Evolutionary conservation across 1,140 invertebrate genomes (phyloP).

Genomic region (Bombus pyrosoma): DNA sequence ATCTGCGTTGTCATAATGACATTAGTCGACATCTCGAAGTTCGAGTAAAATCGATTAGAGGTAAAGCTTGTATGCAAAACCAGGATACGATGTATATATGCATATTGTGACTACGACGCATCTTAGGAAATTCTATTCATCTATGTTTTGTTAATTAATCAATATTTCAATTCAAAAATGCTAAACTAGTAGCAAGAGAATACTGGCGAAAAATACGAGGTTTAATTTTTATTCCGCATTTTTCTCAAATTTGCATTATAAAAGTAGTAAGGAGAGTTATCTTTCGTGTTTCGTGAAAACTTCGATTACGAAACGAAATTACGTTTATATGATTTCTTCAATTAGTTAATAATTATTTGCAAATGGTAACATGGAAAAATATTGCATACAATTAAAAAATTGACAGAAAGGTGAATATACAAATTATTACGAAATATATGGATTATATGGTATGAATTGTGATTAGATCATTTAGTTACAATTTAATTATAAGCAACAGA

Average conservation of each 20-base stretch:
- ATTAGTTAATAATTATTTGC: not conserved
- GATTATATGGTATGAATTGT: not conserved
- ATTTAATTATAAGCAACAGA: not conserved
- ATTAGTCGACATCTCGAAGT: conserved; percentile 23
- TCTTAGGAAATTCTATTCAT: not conserved
- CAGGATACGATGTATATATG: not conserved
- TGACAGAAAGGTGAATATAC: not conserved
- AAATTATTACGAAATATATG: not conserved
- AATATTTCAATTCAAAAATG: too few species aligned
- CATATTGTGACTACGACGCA: not conserved
- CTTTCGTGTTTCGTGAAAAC: not conserved
- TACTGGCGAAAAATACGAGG: too few species aligned
- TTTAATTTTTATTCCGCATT: too few species aligned
- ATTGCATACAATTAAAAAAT: too few species aligned
- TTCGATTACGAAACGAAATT: not conserved
- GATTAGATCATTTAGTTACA: not conserved
- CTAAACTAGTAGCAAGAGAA: too few species aligned
- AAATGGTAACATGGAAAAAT: too few species aligned
- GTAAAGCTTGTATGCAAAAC: not conserved
- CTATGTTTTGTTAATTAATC: not conserved
- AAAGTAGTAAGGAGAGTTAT: too few species aligned
- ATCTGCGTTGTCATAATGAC: conserved; percentile 25
- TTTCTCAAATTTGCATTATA: too few species aligned
- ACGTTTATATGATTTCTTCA: not conserved
- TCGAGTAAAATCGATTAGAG: conserved; percentile 22